phyloP scores from a whole-genome alignment of 1,140 invertebrate genomes.

The Drosophila athabasca region DNA sequence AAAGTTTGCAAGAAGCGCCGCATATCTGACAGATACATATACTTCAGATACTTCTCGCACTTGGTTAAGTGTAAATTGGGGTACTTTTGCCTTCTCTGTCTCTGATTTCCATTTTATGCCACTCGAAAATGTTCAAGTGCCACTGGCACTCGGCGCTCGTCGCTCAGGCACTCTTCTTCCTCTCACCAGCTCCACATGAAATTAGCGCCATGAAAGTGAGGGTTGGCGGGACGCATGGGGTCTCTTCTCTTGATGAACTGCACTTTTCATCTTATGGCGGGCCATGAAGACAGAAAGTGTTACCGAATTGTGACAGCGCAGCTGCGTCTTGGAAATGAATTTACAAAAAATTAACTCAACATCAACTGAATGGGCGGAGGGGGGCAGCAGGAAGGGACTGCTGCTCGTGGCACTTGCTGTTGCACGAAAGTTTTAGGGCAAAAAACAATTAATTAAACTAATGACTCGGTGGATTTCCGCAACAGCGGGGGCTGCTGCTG shows the following conservation, averaged over 20 bases:
- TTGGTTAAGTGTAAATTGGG: conserved; percentile 46
- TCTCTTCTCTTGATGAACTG: conserved; percentile 54
- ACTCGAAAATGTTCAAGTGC: conserved; percentile 43
- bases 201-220: not conserved
- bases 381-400: conserved; percentile 12
- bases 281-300: conserved; percentile 39
- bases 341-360: conserved; percentile 68
- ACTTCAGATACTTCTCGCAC: conserved; percentile 49
- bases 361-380: conserved; percentile 16
- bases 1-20: conserved; percentile 16
- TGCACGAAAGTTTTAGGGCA: conserved; percentile 34
- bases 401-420: conserved; percentile 32
- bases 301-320: conserved; percentile 55
- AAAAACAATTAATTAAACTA: conserved; percentile 75
- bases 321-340: conserved; percentile 49
- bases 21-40: conserved; percentile 47
- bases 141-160: conserved; percentile 2
- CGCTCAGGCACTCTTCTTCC: too few relatives aligned
- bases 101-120: conserved; percentile 55
- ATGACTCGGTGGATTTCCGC: conserved; percentile 67
- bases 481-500: not conserved
- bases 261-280: conserved; percentile 44
- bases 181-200: not conserved
- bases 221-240: not conserved
- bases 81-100: not conserved